These are phyloP conservation scores for Aspidiotus destructor DNA, from an alignment of 2,888 invertebrate species.

Conservation along the genomic window DNA sequence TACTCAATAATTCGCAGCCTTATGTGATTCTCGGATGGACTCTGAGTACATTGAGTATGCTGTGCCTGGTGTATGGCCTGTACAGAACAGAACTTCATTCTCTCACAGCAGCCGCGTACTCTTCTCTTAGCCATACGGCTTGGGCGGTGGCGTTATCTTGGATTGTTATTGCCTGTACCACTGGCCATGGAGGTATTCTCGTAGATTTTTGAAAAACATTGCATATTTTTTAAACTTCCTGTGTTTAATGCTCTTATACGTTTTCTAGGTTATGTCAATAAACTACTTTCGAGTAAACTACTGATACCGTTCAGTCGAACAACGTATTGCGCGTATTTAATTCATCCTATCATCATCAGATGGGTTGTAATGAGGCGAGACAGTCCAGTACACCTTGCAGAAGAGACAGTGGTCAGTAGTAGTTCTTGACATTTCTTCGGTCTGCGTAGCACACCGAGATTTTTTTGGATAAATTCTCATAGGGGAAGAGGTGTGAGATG, in stretches of 20 bases:
- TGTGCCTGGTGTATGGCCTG: conserved; percentile 68
- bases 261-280: conserved; percentile 51
- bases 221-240: not conserved
- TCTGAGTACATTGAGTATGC: conserved; percentile 53
- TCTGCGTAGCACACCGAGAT: not conserved
- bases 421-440: too few species aligned
- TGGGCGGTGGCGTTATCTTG: conserved; percentile 74
- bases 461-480: not conserved
- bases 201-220: not conserved
- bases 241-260: not conserved
- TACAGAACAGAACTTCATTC: conserved; percentile 61
- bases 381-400: conserved; percentile 69
- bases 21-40: conserved; percentile 62
- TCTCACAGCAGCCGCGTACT: conserved; percentile 64
- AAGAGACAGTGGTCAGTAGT: conserved; percentile 63
- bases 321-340: conserved; percentile 76
- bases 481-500: conserved; percentile 4
- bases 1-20: conserved; percentile 45
- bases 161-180: conserved; percentile 76
- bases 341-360: conserved; percentile 73
- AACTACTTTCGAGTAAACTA: conserved; percentile 61
- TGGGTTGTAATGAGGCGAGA: conserved; percentile 71
- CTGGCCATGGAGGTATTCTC: conserved; percentile 64
- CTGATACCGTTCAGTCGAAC: conserved; percentile 77
- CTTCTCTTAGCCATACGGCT: conserved; percentile 69